Base-by-base conservation (phyloP, 2,888 invertebrate genomes). In the Homarus gammarus region DNA sequence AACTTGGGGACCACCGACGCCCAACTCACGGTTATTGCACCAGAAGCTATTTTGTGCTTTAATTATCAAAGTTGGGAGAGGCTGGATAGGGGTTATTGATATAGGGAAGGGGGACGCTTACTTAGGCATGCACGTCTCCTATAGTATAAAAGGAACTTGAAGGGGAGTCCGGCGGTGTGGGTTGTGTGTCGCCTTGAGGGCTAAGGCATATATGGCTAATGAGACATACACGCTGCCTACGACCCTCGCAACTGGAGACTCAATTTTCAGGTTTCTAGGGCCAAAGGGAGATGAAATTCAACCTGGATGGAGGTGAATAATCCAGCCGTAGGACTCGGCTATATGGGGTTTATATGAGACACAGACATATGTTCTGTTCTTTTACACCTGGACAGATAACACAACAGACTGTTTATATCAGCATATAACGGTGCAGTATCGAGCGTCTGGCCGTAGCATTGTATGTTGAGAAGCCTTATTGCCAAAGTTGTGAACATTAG, bases 31-130 rank as follows among this genome's bases (percentile, higher is more conserved):
- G 78, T 78, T 78, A 86, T 86, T 86, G 78, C 85, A 86, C 85
- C 85, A 86, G 85, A 86, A 68, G 85, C 85, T 86, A 78, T 86
- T 86, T 86, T 86, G 85, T 86, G 85, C 85, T 86, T 86, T 86
- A 86, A 86, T 86, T 86, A 86, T 86, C 85, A 86, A 86, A 86
- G 85, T 86, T 86, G 85, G 85, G 78, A 73, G 78, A 86, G 85
- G 78, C 68, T 70, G 78, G 85, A 61, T 86, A 70, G 44, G 75
- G 75, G 84, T 75, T 84, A 84, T 84, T 84, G 84, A 84, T 84
- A 84, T 84, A 84, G 84, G 73, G 73, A 27, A 84, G 38, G 61
- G 84, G 84, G 75, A 49, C 61, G 84, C 84, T 84, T 84, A 84
- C 84, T 84, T 75, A 84, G 75, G 75, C 61, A 84, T 84, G 84